These are phyloP conservation scores for Drosophila repletoides DNA, from an alignment of 1,140 invertebrate species.

Conservation along the genomic window DNA sequence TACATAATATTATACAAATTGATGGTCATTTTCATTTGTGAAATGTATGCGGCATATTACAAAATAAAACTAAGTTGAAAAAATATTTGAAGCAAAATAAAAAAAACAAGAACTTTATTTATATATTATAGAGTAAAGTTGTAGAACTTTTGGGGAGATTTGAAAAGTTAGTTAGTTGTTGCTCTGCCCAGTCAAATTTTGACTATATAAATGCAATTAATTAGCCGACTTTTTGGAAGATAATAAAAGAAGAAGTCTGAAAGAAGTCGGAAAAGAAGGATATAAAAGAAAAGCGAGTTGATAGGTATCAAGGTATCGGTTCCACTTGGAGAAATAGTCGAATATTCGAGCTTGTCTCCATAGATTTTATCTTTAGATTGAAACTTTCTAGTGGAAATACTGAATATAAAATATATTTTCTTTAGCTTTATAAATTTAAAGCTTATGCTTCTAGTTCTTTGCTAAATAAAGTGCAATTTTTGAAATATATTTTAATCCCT, in stretches of 20 bases:
- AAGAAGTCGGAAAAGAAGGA: too few relatives aligned
- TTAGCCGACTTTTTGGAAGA: neutral
- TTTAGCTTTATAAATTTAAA: too few relatives aligned
- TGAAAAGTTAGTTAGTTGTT: slow-evolving; percentile 14
- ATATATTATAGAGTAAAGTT: slow-evolving; percentile 2
- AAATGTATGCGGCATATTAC: slow-evolving; percentile 28
- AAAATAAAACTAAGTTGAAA: slow-evolving; percentile 22
- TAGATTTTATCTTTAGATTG: too few relatives aligned
- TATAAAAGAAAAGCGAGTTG: too few relatives aligned
- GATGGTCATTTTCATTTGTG: slow-evolving; percentile 63
- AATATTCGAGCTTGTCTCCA: too few relatives aligned
- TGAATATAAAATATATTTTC: too few relatives aligned
- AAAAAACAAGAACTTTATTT: neutral
- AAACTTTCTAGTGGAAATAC: too few relatives aligned
- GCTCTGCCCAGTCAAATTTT: neutral
- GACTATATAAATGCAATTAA: slow-evolving; percentile 5
- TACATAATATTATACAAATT: slow-evolving; percentile 68
- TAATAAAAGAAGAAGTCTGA: too few relatives aligned
- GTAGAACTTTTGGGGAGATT: slow-evolving; percentile 19
- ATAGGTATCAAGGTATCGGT: too few relatives aligned
- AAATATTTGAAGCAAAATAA: slow-evolving; percentile 8
- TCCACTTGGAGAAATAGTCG: too few relatives aligned
- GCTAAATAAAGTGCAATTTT: neutral
- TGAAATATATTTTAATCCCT: neutral
- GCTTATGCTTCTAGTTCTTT: neutral